Evolutionary conservation across 2,113 vertebrate genomes (phyloP).

Genomic region (Xyrauchen texanus): DNA sequence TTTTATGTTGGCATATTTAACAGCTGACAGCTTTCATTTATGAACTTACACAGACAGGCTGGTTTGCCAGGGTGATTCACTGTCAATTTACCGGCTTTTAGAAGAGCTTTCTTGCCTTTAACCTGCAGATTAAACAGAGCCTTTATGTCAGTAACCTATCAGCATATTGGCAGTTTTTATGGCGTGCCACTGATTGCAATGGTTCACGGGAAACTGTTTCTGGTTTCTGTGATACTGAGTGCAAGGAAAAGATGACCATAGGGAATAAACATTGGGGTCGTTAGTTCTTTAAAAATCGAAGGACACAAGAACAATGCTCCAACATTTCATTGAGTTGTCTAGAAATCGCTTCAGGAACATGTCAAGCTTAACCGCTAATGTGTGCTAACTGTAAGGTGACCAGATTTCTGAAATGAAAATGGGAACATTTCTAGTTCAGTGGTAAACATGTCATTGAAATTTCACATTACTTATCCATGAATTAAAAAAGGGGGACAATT

Average conservation of each 20-base stretch:
- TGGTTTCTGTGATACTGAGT: constrained; percentile 2
- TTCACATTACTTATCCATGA: too few species aligned
- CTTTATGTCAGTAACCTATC: constrained; percentile 39
- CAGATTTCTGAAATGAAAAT: too few species aligned
- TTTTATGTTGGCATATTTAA: not conserved
- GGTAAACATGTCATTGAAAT: too few species aligned
- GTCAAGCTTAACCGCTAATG: too few species aligned
- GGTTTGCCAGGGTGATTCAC: constrained; percentile 70
- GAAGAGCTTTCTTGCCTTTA: constrained; percentile 29
- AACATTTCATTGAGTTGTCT: not conserved
- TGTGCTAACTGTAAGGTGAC: too few species aligned
- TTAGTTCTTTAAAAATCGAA: not conserved
- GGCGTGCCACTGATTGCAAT: constrained; percentile 28
- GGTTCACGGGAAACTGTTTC: constrained; percentile 18
- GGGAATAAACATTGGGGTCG: not conserved
- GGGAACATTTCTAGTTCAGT: too few species aligned
- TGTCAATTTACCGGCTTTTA: constrained; percentile 62
- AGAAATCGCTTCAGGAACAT: not conserved
- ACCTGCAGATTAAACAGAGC: constrained; percentile 31
- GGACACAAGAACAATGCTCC: not conserved
- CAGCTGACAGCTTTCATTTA: constrained; percentile 45
- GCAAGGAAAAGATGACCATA: not conserved
- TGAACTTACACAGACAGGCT: constrained; percentile 58
- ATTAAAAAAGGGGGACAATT: too few species aligned
- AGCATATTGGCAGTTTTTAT: constrained; percentile 47